Evolutionary conservation across 2,797 vertebrate species (phyloP).

Genomic region (Lophius americanus): DNA sequence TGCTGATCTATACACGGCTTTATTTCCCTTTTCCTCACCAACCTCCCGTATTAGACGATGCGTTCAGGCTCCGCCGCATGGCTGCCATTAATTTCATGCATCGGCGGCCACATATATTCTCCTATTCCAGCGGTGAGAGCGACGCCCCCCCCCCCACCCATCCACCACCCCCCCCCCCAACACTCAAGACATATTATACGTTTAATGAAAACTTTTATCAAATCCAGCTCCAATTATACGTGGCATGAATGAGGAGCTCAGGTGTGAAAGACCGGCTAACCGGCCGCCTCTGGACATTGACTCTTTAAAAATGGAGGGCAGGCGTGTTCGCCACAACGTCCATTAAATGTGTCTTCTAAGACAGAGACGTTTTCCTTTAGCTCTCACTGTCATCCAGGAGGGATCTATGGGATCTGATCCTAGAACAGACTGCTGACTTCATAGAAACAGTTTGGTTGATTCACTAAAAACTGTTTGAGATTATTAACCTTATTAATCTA

Average conservation of each 20-base stretch:
- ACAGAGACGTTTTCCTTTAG: too few species aligned
- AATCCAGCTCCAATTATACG: slow-evolving; percentile 76
- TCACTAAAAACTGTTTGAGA: too few species aligned
- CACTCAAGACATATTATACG: slow-evolving; percentile 53
- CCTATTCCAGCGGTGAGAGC: slow-evolving; percentile 31
- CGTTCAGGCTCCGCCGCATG: neutral
- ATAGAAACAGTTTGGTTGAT: too few species aligned
- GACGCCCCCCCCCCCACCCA: too few species aligned
- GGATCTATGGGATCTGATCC: too few species aligned
- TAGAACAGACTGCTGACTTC: too few species aligned
- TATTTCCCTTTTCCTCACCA: slow-evolving; percentile 9
- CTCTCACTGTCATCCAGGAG: too few species aligned
- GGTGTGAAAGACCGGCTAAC: slow-evolving; percentile 60
- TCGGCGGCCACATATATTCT: slow-evolving; percentile 48
- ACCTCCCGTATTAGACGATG: slow-evolving; percentile 4
- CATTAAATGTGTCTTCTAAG: too few species aligned
- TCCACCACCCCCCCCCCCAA: slow-evolving; percentile 5
- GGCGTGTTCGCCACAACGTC: slow-evolving; percentile 42
- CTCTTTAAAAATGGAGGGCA: slow-evolving; percentile 61
- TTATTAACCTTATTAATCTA: too few species aligned
- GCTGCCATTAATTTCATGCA: slow-evolving; percentile 66
- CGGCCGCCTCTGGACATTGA: slow-evolving; percentile 65
- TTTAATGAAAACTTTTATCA: slow-evolving; percentile 72
- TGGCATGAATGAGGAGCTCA: slow-evolving; percentile 71
- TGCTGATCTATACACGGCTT: slow-evolving; percentile 22